Conservation (phyloP, 2,888 invertebrate genomes). For the Ferrisia virgata region DNA sequence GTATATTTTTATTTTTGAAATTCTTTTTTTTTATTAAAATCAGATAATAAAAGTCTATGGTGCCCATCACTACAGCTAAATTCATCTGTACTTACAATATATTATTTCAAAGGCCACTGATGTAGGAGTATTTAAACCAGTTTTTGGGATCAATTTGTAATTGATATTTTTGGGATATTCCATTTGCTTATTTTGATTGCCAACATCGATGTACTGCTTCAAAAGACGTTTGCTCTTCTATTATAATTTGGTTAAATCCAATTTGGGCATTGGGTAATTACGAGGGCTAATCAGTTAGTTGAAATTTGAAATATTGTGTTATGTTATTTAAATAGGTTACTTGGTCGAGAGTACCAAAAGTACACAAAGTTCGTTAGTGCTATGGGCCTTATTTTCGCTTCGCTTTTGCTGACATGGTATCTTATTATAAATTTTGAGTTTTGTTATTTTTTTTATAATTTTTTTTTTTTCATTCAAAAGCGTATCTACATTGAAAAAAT, state of each 20-base stretch:
- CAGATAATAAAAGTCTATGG: too few species aligned
- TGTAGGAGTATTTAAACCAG: too few species aligned
- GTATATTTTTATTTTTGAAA: too few species aligned
- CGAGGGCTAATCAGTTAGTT: too few species aligned
- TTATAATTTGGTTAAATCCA: too few species aligned
- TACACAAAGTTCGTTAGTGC: not conserved
- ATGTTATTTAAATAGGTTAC: not conserved
- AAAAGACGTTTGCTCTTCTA: too few species aligned
- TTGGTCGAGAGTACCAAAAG: not conserved
- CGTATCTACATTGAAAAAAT: not conserved
- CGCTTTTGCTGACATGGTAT: conserved; percentile 36
- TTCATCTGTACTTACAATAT: too few species aligned
- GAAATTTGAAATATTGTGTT: not conserved
- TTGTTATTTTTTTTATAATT: not conserved
- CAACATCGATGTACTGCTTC: not conserved
- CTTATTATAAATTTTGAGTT: conserved; percentile 5
- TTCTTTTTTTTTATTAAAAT: too few species aligned
- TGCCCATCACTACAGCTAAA: too few species aligned
- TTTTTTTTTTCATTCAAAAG: not conserved
- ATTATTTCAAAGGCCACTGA: too few species aligned
- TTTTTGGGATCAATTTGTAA: not conserved
- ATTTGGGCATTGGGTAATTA: too few species aligned
- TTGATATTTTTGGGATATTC: not conserved
- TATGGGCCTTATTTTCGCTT: conserved; percentile 35
- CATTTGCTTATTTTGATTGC: not conserved